phyloP scores from a whole-genome alignment of 2,888 invertebrate genomes.

The Nipponacmea schrenckii region DNA sequence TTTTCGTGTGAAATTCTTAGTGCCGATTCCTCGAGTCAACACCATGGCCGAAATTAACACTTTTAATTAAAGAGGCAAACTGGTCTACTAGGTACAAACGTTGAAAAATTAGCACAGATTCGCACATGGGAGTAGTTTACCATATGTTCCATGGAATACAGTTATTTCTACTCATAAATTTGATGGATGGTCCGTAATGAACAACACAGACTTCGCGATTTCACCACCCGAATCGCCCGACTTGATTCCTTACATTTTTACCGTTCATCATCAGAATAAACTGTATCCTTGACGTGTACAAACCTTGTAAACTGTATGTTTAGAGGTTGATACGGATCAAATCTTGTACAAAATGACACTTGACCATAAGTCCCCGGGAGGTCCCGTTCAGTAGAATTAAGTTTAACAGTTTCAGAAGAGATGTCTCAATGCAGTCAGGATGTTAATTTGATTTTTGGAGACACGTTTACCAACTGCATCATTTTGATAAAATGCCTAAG shows the following conservation, averaged over 20 bases:
- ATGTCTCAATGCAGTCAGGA: no score
- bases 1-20: no score
- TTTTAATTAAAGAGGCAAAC: neutral
- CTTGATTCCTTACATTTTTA: neutral
- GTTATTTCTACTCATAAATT: constrained; percentile 4
- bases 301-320: neutral
- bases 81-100: neutral
- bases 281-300: neutral
- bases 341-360: no score
- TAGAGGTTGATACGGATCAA: no score
- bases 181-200: constrained; percentile 7
- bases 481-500: no score
- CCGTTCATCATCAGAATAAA: constrained; percentile 3
- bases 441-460: no score
- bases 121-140: neutral
- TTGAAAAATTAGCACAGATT: neutral
- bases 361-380: no score
- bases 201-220: neutral
- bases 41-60: no score
- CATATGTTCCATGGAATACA: constrained; percentile 2
- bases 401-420: no score
- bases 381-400: no score
- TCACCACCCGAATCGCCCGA: constrained; percentile 4
- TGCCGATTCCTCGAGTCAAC: no score
- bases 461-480: no score